Evolutionary conservation across 2,888 invertebrate genomes (phyloP), one percentile per base, ranked within the genome.

Genomic region (Eupithecia subfuscata): DNA sequence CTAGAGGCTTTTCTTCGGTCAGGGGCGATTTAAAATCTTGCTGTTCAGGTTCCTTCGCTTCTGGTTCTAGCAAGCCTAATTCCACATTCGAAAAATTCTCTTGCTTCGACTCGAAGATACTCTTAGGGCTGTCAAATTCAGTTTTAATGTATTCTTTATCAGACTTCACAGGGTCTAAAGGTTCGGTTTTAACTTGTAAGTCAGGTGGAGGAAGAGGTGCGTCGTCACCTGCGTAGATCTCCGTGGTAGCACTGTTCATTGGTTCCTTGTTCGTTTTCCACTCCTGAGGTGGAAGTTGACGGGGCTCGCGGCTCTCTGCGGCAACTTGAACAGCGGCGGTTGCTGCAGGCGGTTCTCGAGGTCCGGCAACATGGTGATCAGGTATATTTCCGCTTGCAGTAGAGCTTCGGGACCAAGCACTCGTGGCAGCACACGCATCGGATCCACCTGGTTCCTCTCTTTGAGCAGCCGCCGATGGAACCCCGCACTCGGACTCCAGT

Each of bases 391-490:
- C 95, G 96, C 95, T 89, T 95, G 96, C 90, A 95, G 95, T 90
- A 96, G 93, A 92, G 95, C 96, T 95, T 96, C 96, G 91, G 96
- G 96, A 87, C 95, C 96, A 92, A 96, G 96, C 95, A 96, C 96
- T 92, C 88, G 95, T 90, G 93, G 93, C 88, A 91, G 93, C 89
- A 85, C 91, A 89, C 92, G 94, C 85, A 78, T 85, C 87, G 94
- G 92, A 83, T 95, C 95, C 88, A 88, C 90, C 84, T 94, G 96
- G 92, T 97, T 97, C 96, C 96, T 96, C 96, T 97, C 97, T 95
- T 95, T 97, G 96, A 97, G 93, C 90, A 97, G 96, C 88, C 96
- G 96, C 95, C 95, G 96, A 95, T 96, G 96, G 95, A 95, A 96
- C 95, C 95, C 96, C 95, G 92, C 95, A 95, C 95, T 96, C 96